These are phyloP conservation scores for Drosophila funebris DNA, from an alignment of 1,140 invertebrate species.

Conservation along the genomic window DNA sequence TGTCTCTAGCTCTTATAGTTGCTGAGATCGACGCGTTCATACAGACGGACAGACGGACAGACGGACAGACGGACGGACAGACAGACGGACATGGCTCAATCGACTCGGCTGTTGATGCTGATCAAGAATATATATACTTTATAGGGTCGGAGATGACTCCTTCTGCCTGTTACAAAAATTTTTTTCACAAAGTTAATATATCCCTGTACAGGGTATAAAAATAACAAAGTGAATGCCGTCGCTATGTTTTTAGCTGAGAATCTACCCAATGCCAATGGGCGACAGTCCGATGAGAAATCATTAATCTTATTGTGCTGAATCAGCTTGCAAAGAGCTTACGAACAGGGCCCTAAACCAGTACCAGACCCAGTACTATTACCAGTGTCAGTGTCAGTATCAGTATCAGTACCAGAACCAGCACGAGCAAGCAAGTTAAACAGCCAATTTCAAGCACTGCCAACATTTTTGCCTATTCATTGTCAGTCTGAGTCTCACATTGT, in stretches of 20 bases:
- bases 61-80: no score
- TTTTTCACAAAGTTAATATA: no score
- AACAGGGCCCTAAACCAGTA: not conserved
- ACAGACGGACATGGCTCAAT: no score
- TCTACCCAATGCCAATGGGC: not conserved
- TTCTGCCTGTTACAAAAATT: no score
- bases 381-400: not conserved
- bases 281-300: constrained; percentile 58
- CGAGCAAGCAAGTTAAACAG: constrained; percentile 43
- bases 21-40: no score
- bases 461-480: constrained; percentile 62
- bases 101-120: no score
- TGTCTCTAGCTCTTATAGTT: no score
- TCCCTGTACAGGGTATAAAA: no score
- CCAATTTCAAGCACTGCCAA: constrained; percentile 52
- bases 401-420: constrained; percentile 1
- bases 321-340: constrained; percentile 59
- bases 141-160: no score
- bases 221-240: constrained; percentile 13
- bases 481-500: constrained; percentile 37
- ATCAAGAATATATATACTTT: no score
- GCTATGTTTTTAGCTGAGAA: constrained; percentile 5
- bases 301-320: constrained; percentile 80
- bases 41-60: no score
- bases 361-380: constrained; percentile 1